phyloP scores from a whole-genome alignment of 2,797 vertebrate genomes.

The Enteromius argenteus region DNA sequence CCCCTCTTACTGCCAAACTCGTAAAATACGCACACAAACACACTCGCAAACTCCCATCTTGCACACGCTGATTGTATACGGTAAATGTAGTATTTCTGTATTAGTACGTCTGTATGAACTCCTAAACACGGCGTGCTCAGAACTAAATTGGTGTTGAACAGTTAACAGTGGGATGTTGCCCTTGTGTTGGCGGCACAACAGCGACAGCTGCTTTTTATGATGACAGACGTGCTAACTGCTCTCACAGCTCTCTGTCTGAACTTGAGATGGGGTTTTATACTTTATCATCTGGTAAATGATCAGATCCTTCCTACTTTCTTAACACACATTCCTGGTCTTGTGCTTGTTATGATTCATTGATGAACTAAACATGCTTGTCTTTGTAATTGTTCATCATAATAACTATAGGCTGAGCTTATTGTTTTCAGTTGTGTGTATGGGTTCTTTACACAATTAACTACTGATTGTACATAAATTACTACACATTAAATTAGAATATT shows the following conservation, averaged over 20 bases:
- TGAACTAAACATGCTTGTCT: not conserved
- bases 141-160: slow-evolving; percentile 35
- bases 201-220: slow-evolving; percentile 27
- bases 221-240: slow-evolving; percentile 28
- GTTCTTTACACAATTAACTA: not conserved
- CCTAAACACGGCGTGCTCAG: not conserved
- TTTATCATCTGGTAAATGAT: slow-evolving; percentile 8
- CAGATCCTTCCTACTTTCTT: slow-evolving; percentile 29
- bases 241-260: slow-evolving; percentile 10
- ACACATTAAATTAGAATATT: not conserved
- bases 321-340: not conserved
- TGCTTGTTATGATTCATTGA: not conserved
- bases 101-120: slow-evolving; percentile 9
- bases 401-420: not conserved
- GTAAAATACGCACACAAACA: slow-evolving; percentile 34
- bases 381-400: not conserved
- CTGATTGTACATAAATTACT: not conserved
- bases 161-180: slow-evolving; percentile 42
- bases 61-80: not conserved
- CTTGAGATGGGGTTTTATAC: not conserved
- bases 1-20: slow-evolving; percentile 30
- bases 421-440: not conserved
- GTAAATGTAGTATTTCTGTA: slow-evolving; percentile 25
- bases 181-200: slow-evolving; percentile 21
- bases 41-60: slow-evolving; percentile 15